Percentiles rank a stretch among this genome's conserved stretches.
These are phyloP conservation scores for Leucophenga montana DNA, from an alignment of 2,888 invertebrate genomes.

Conservation along the genomic window DNA sequence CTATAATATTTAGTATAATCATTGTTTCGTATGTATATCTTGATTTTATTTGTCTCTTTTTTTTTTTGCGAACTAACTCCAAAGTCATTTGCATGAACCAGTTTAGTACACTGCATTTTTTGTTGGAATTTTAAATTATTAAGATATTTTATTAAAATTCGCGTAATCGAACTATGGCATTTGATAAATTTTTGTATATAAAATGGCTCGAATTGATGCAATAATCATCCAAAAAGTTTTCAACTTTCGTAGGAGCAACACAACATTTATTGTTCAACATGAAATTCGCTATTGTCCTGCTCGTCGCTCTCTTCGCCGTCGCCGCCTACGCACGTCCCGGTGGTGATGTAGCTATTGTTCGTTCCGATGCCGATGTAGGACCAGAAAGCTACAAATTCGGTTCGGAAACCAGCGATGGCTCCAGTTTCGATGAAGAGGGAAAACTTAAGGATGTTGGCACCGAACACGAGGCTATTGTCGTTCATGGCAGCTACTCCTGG, in stretches of 20 bases:
- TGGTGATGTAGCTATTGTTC: conserved; percentile 74
- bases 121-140: conserved; percentile 40
- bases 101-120: conserved; percentile 33
- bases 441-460: conserved; percentile 38
- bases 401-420: conserved; percentile 56
- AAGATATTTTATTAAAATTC: conserved; percentile 27
- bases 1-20: no score
- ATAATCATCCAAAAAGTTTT: conserved; percentile 41
- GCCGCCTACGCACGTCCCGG: conserved; percentile 50
- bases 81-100: not conserved
- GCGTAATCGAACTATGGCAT: conserved; percentile 37
- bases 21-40: no score
- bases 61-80: not conserved
- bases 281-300: conserved; percentile 65
- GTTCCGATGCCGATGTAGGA: conserved; percentile 75
- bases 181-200: conserved; percentile 5
- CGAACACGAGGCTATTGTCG: conserved; percentile 49
- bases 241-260: conserved; percentile 7
- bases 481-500: conserved; percentile 48
- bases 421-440: conserved; percentile 31
- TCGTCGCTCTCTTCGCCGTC: conserved; percentile 69
- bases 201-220: conserved; percentile 7
- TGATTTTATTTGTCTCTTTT: not conserved
- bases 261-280: conserved; percentile 48
- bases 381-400: conserved; percentile 75